Evolutionary conservation across 1,140 invertebrate genomes (phyloP).

Genomic region (Nebria ingens): DNA sequence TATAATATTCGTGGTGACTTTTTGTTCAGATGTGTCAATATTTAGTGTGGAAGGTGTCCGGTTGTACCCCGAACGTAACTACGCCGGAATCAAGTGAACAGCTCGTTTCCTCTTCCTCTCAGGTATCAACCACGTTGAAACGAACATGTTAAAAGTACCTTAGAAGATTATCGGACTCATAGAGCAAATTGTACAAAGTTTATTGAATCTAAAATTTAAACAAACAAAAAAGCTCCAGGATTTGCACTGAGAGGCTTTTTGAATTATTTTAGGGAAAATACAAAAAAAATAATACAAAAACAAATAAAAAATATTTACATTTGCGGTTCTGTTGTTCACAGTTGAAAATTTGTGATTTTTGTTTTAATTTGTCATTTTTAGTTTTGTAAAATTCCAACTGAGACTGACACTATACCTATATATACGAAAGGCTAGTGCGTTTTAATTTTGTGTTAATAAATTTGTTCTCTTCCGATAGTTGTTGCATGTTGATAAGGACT

Average conservation of each 20-base stretch:
- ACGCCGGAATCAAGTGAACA: constrained; percentile 31
- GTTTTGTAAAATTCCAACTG: neutral
- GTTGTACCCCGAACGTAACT: constrained; percentile 52
- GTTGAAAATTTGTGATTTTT: neutral
- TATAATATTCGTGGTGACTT: constrained; percentile 17
- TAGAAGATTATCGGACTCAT: constrained; percentile 2
- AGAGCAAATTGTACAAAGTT: constrained; percentile 9
- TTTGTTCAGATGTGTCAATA: constrained; percentile 77
- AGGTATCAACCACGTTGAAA: constrained; percentile 17
- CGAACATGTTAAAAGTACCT: neutral
- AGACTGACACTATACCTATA: constrained; percentile 5
- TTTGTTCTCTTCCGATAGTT: neutral
- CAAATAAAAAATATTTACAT: too few relatives aligned
- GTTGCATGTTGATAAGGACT: too few relatives aligned
- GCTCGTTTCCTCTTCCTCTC: constrained; percentile 19
- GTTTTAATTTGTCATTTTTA: neutral
- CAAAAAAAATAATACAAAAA: neutral
- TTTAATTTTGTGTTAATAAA: neutral
- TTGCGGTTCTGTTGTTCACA: constrained; percentile 6
- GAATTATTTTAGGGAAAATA: neutral
- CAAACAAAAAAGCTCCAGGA: neutral
- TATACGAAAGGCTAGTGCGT: neutral
- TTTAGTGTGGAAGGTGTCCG: constrained; percentile 82
- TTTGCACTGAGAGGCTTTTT: constrained; percentile 3
- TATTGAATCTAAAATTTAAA: too few relatives aligned